Evolutionary conservation across 2,888 invertebrate species (phyloP).

Genomic region (Drosophila pseudotalamancana): DNA sequence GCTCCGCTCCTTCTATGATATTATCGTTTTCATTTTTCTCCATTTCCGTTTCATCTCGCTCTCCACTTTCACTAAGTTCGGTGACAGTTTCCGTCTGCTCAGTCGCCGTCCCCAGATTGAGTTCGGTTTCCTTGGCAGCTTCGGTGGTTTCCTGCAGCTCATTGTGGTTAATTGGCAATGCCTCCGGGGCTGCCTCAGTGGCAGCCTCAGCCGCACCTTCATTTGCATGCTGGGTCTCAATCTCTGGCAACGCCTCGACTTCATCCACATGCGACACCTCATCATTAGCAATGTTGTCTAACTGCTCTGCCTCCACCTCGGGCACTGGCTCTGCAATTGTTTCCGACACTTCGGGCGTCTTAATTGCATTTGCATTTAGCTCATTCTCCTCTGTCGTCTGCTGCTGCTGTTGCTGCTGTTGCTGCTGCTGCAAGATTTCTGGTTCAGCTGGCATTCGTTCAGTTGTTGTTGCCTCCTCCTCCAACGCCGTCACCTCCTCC

Average conservation of each 20-base stretch:
- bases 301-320: constrained; percentile 27
- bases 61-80: constrained; percentile 54
- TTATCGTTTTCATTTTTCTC: constrained; percentile 69
- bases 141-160: constrained; percentile 40
- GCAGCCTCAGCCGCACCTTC: constrained; percentile 32
- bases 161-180: constrained; percentile 43
- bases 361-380: constrained; percentile 76
- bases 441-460: constrained; percentile 39
- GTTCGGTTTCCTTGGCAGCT: constrained; percentile 45
- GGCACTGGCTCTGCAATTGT: constrained; percentile 50
- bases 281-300: constrained; percentile 51
- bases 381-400: constrained; percentile 25
- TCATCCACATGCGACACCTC: constrained; percentile 53
- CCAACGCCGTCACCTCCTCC: constrained; percentile 4
- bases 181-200: constrained; percentile 28
- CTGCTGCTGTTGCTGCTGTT: constrained; percentile 1
- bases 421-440: constrained; percentile 24
- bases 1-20: constrained; percentile 70
- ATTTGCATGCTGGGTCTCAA: constrained; percentile 27
- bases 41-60: constrained; percentile 49
- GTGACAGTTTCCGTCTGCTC: constrained; percentile 45
- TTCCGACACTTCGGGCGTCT: constrained; percentile 76
- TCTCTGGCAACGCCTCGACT: constrained; percentile 33
- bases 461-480: constrained; percentile 32
- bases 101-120: constrained; percentile 6